Percentiles rank a stretch among this genome's conserved stretches.
These are phyloP conservation scores for Aporophyla lueneburgensis DNA, from an alignment of 2,888 invertebrate species.

Conservation along the genomic window DNA sequence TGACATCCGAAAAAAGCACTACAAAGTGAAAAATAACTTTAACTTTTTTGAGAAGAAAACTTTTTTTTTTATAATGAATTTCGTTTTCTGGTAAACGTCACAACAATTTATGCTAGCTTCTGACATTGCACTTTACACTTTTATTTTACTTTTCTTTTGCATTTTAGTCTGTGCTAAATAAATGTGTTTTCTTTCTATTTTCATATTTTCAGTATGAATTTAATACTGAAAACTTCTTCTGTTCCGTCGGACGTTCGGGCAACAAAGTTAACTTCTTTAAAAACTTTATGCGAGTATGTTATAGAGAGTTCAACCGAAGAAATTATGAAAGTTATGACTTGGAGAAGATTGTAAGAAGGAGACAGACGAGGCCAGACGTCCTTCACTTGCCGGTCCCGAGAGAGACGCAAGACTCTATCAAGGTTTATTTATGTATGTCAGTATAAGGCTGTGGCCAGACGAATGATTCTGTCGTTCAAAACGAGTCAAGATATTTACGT, in stretches of 20 bases:
- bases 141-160: no score
- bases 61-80: no score
- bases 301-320: slow-evolving; percentile 23
- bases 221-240: neutral
- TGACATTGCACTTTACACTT: no score
- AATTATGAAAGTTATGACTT: slow-evolving; percentile 30
- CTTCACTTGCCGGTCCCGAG: neutral
- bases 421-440: slow-evolving; percentile 28
- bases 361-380: slow-evolving; percentile 28
- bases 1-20: no score
- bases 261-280: slow-evolving; percentile 25
- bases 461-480: neutral
- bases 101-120: no score
- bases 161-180: no score
- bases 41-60: no score
- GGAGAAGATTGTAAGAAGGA: slow-evolving; percentile 27
- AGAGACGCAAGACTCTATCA: slow-evolving; percentile 26
- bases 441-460: slow-evolving; percentile 8
- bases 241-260: neutral
- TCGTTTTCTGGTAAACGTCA: no score
- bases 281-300: slow-evolving; percentile 23
- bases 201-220: slow-evolving; percentile 6
- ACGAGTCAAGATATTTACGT: neutral
- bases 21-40: no score
- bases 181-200: neutral